These are phyloP conservation scores for Tetrax tetrax DNA, from an alignment of 2,113 vertebrate species.

Conservation along the genomic window DNA sequence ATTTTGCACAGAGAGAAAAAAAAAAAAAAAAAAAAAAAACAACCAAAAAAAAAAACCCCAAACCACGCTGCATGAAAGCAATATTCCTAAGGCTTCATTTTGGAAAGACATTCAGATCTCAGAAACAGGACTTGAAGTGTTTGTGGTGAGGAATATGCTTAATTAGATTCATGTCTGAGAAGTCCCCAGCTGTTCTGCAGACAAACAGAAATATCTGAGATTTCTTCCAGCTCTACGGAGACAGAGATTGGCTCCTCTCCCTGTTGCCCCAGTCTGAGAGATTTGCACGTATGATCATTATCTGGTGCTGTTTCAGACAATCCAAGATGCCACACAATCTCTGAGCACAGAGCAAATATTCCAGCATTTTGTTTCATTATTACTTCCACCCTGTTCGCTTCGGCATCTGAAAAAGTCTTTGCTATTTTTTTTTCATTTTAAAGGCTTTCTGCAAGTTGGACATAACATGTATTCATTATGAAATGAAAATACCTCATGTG, in stretches of 20 bases:
- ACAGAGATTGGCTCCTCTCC: constrained; percentile 19
- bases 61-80: constrained; percentile 21
- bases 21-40: neutral
- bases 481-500: constrained; percentile 57
- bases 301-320: constrained; percentile 42
- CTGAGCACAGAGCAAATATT: neutral
- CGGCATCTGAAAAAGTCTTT: constrained; percentile 17
- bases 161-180: constrained; percentile 73
- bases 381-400: neutral
- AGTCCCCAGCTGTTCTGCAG: constrained; percentile 70
- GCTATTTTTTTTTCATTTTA: neutral
- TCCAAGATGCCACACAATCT: neutral
- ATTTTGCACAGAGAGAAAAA: neutral
- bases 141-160: constrained; percentile 71
- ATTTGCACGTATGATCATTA: constrained; percentile 44
- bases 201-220: constrained; percentile 64
- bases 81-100: constrained; percentile 57
- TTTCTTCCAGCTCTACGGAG: constrained; percentile 54
- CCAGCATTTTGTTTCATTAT: neutral
- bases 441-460: constrained; percentile 55
- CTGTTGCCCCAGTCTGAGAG: constrained; percentile 17
- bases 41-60: neutral
- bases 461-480: constrained; percentile 30
- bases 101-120: constrained; percentile 54
- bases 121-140: constrained; percentile 72